Percentiles rank a stretch among this genome's conserved stretches.
phyloP scores from a whole-genome alignment of 2,113 vertebrate species.

The Dissostichus mawsoni region DNA sequence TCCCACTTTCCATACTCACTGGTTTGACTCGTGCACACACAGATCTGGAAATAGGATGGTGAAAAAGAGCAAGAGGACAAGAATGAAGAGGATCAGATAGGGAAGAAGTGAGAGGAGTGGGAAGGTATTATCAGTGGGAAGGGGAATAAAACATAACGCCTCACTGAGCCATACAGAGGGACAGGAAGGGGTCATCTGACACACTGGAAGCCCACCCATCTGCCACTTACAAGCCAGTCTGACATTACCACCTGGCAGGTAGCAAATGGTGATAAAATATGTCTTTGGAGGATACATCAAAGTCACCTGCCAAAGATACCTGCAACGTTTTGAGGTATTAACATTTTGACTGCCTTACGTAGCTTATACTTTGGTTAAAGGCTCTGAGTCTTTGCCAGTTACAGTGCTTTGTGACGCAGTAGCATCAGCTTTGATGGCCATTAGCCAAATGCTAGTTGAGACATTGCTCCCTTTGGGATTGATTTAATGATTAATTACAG shows the following conservation, averaged over 20 bases:
- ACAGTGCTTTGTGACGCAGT: neutral
- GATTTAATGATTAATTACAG: conserved; percentile 35
- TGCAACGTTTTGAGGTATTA: conserved; percentile 28
- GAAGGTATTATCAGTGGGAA: conserved; percentile 43
- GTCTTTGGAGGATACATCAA: conserved; percentile 43
- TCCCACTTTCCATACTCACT: conserved; percentile 28
- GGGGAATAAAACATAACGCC: conserved; percentile 48
- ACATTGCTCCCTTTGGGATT: conserved; percentile 19
- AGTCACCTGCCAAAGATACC: conserved; percentile 24
- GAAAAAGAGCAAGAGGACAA: conserved; percentile 16
- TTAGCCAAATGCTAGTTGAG: conserved; percentile 30
- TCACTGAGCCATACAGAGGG: conserved; percentile 39
- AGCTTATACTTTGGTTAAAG: neutral
- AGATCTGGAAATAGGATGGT: conserved; percentile 17
- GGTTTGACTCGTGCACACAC: conserved; percentile 20
- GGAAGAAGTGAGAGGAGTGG: conserved; percentile 36
- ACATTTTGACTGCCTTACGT: conserved; percentile 22
- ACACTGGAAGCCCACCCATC: conserved; percentile 31
- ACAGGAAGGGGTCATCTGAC: conserved; percentile 45
- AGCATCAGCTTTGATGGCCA: conserved; percentile 18
- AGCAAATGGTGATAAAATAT: conserved; percentile 27
- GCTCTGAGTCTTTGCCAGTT: conserved; percentile 10
- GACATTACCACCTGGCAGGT: conserved; percentile 33
- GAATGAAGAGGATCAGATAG: conserved; percentile 47
- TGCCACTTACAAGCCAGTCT: conserved; percentile 34